Evolutionary conservation across 2,888 invertebrate genomes (phyloP), one percentile per base, ranked within the genome.

Genomic region (Omphaloscelis lunosa): DNA sequence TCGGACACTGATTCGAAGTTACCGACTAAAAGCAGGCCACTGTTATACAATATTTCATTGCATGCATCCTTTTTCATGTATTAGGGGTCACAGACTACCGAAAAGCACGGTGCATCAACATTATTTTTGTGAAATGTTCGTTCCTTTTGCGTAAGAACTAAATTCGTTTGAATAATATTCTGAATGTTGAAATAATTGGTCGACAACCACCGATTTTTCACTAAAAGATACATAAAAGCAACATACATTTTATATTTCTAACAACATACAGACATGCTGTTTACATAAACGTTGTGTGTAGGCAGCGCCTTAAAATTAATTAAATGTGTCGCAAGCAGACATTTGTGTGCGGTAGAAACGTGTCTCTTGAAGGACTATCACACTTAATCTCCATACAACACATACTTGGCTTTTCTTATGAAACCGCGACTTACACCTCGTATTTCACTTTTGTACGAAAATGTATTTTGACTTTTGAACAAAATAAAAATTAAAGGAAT

Each of bases 281-380:
- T 89, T 89, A 89, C 76, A 86, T 80, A 84, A 87, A 88, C 68
- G 87, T 88, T 86, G 87, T 87, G 81, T 84, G 89, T 88, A 87
- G 85, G 86, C 86, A 89, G 90, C 88, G 88, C 90, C 91, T 92
- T 91, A 90, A 93, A 94, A 93, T 94, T 94, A 94, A 94, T 94
- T 94, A 93, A 92, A 93, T 92, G 91, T 92, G 93, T 92, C 93
- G 86, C 92, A 81, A 86, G 85, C 93, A 94, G 92, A 92, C 90
- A 91, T 92, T 92, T 90, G 86, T 85, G 89, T 88, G 89, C 89
- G 87, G 87, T 87, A 85, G 85, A 87, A 89, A 89, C 89, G 89
- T 88, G 90, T 91, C 89, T 89, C 87, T 87, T 90, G 89, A 92
- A 91, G 89, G 90, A 92, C 92, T 93, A 92, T 92, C 92, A 92